Conservation (phyloP, 1,140 invertebrate genomes). For the Pissodes strobi region DNA sequence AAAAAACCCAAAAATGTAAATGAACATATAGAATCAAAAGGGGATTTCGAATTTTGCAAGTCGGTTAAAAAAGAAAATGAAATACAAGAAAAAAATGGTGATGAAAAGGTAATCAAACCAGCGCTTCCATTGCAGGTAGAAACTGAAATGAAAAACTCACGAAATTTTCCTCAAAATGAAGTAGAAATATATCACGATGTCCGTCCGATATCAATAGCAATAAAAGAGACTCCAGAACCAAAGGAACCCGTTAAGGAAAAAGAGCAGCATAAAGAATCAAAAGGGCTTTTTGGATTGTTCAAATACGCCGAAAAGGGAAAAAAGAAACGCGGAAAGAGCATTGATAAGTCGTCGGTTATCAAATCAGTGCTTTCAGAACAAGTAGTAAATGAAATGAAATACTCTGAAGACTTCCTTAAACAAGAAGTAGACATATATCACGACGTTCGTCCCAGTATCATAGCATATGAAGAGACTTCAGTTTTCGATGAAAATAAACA, state of each 20-base stretch:
- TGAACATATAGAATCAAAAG: constrained; percentile 1
- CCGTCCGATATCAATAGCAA: neutral
- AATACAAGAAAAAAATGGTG: constrained; percentile 13
- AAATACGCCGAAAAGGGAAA: constrained; percentile 25
- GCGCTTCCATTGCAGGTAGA: constrained; percentile 31
- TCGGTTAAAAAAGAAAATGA: constrained; percentile 14
- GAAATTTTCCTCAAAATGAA: too few species aligned
- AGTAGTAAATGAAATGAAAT: constrained; percentile 15
- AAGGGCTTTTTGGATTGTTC: constrained; percentile 9
- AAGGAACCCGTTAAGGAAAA: neutral
- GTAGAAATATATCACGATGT: constrained; percentile 41
- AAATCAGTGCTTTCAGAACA: constrained; percentile 9
- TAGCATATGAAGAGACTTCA: neutral
- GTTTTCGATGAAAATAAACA: constrained; percentile 11
- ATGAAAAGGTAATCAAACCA: constrained; percentile 6
- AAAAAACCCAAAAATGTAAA: too few species aligned
- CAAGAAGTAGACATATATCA: too few species aligned
- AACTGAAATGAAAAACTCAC: constrained; percentile 24
- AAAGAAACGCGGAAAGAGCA: constrained; percentile 13
- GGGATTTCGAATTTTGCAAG: neutral
- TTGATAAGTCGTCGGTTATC: constrained; percentile 9
- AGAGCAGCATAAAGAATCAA: neutral
- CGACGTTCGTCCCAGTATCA: constrained; percentile 5
- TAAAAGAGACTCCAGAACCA: neutral
- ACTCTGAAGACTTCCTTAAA: constrained; percentile 25